Evolutionary conservation across 2,797 vertebrate species (phyloP), one percentile per base, ranked within the genome.

Genomic region (Brachyalestes nurse): DNA sequence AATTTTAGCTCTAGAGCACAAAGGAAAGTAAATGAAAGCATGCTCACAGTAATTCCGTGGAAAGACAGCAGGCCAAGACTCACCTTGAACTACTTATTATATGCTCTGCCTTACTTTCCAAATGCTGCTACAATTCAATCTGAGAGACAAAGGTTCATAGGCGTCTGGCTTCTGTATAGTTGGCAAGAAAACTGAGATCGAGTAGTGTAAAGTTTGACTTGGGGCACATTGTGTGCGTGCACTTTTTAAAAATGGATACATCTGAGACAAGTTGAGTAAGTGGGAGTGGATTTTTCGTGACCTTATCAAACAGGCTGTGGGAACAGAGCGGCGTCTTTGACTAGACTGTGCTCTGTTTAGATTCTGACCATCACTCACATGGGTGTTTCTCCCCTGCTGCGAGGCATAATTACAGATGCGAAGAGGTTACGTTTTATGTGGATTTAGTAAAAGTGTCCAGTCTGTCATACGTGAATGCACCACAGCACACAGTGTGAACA

Each of bases 371-470:
- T 64, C 58, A n/a, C 13, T 25, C 25, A 73, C 25, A 78, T 38
- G 62, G 62, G 47, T 57, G 40, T 71, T 57, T 79, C 38, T 72
- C 17, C 34, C 42, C 42, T 72, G 25, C 9, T 49, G 21, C n/a
- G 25, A 49, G 45, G 19, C 23, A 5, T 82, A 38, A 62, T 75
- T 75, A 75, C 73, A 75, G 57, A 75, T 13, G 21, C 62, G n/a
- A 45, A 17, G 45, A 70, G 66, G 42, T 7, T 21, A 34, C 53
- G 51, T 77, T 80, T n/a, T 1, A 55, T 66, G 64, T 66, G 64
- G 64, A 42, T 42, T n/a, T 45, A 14, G 61, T n/a, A n/a, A n/a
- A n/a, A n/a, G n/a, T n/a, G n/a, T n/a, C n/a, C n/a, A n/a, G n/a
- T n/a, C n/a, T n/a, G n/a, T n/a, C n/a, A n/a, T n/a, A n/a, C n/a